Base-by-base conservation (phyloP, 1,140 invertebrate genomes). In the Conus ventricosus region DNA sequence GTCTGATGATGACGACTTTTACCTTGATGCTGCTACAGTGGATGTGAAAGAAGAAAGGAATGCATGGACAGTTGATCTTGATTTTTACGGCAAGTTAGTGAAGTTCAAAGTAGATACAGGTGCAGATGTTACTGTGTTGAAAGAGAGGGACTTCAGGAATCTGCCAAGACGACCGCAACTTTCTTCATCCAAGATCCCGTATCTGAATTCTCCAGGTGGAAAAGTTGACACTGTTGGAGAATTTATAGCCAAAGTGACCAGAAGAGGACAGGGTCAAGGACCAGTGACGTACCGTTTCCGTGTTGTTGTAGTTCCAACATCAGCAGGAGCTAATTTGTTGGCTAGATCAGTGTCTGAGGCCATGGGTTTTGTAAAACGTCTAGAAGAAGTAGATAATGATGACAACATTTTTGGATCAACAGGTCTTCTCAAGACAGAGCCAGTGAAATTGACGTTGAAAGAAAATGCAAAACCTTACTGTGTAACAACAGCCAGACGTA, bases 401-500 rank as follows among this genome's bases (percentile, higher is more conserved):
- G 53, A 57, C n/a, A 84, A 84, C 54, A 13, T 78, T 39, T 54
- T 80, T 20, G 51, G 71, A n/a, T n/a, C 53, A 20, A 60, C 13
- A 27, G 67, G 53, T 39, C 25, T 27, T 53, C 17, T 51, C 4
- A 54, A 80, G 10, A 51, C 23, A 17, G 82, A 87, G 6, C 90
- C 88, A 25, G 90, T 89, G 51, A 85, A 92, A n/a, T 91, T 94
- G 76, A 51, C 90, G 78, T 39, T 93, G 53, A 85, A 89, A 63
- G 55, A 75, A 25, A 78, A 84, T 4, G 83, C 76, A 57, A 80
- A 89, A 54, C 91, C 91, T 0, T 89, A 87, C 76, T 86, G 88
- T 86, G 67, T 93, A 0, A 89, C 91, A 86, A 85, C 91, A 23
- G 90, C 91, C 51, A 91, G 92, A 85, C 88, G 91, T 76, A 90